A percentile compares a stretch with the other conserved stretches of the same genome.
Conservation (phyloP, 2,113 vertebrate species). For the Opisthocomus hoazin region DNA sequence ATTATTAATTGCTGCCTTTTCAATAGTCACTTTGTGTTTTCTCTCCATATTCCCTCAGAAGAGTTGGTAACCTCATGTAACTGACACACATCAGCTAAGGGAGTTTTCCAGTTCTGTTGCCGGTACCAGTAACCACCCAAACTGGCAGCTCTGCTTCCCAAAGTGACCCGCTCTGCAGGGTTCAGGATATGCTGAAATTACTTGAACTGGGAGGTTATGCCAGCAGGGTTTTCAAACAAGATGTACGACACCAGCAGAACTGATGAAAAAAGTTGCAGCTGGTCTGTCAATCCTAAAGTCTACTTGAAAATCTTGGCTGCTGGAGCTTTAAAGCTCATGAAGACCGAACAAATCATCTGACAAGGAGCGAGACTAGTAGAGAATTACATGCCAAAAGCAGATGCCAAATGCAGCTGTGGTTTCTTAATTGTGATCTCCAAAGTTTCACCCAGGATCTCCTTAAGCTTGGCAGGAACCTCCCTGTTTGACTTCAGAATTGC, state of each 20-base stretch:
- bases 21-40: not conserved
- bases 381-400: not conserved
- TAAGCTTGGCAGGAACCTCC: not conserved
- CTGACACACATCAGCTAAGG: not conserved
- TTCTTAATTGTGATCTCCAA: not conserved
- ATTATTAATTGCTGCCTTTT: not conserved
- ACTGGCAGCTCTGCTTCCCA: not conserved
- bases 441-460: not conserved
- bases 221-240: not conserved
- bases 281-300: not conserved
- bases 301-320: not conserved
- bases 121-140: not conserved
- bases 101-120: not conserved
- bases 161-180: not conserved
- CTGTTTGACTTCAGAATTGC: not conserved
- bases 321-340: not conserved
- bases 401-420: not conserved
- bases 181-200: not conserved
- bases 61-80: not conserved
- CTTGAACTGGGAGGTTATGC: not conserved
- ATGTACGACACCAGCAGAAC: not conserved
- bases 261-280: not conserved
- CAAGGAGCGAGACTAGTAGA: not conserved
- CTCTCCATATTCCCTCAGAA: not conserved
- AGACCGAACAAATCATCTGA: not conserved